These are phyloP conservation scores for Zootermopsis nevadensis DNA, from an alignment of 2,888 invertebrate genomes.

Conservation along the genomic window DNA sequence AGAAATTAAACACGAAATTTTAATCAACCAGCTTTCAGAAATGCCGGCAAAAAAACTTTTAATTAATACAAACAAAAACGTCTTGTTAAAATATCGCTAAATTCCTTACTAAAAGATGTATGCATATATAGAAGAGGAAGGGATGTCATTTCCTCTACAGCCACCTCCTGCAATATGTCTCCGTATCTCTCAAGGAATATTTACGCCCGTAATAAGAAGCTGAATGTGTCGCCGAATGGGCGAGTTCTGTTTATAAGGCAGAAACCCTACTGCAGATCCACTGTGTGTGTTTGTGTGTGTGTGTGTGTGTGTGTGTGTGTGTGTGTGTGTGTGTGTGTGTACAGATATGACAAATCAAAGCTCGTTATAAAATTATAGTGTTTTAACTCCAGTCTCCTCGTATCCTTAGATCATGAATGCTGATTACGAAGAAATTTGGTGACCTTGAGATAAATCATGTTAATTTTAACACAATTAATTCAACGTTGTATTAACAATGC, in stretches of 20 bases:
- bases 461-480: too few relatives aligned
- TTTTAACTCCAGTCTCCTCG: too few relatives aligned
- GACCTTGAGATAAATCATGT: too few relatives aligned
- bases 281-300: background rate
- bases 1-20: slow-evolving; percentile 3
- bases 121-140: slow-evolving; percentile 16
- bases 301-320: too few relatives aligned
- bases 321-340: too few relatives aligned
- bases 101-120: slow-evolving; percentile 35
- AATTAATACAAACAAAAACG: slow-evolving; percentile 40
- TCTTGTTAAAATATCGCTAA: slow-evolving; percentile 41
- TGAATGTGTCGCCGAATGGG: background rate
- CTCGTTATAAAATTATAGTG: too few relatives aligned
- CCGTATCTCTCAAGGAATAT: slow-evolving; percentile 35
- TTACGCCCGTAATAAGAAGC: slow-evolving; percentile 40
- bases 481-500: too few relatives aligned
- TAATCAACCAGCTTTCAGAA: slow-evolving; percentile 18
- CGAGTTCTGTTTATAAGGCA: background rate
- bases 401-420: too few relatives aligned
- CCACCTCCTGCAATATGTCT: background rate
- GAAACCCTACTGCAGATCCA: background rate
- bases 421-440: too few relatives aligned
- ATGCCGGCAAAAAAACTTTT: slow-evolving; percentile 23
- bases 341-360: too few relatives aligned
- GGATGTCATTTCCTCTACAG: slow-evolving; percentile 24